These are phyloP conservation scores for Triplophysa yarkandensis DNA, from an alignment of 2,797 vertebrate genomes.

Conservation along the genomic window DNA sequence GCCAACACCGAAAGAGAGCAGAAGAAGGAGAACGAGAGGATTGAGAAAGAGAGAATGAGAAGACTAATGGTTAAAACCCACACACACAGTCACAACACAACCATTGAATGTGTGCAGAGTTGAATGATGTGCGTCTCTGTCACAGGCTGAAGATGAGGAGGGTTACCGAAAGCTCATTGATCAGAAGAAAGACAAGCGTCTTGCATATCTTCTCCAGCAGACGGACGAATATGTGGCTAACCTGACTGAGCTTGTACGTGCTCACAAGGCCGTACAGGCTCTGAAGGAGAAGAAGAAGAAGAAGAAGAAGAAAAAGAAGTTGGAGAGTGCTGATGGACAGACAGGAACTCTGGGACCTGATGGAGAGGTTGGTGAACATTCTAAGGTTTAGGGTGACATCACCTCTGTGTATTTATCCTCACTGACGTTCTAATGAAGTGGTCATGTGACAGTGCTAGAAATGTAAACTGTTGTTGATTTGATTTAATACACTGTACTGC, in stretches of 20 bases:
- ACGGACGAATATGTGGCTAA: slow-evolving; percentile 95
- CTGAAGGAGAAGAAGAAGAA: slow-evolving; percentile 88
- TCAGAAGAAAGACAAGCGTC: slow-evolving; percentile 97
- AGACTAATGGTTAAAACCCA: slow-evolving; percentile 78
- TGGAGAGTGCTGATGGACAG: slow-evolving; percentile 80
- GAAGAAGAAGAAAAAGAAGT: slow-evolving; percentile 83
- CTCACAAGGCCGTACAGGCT: slow-evolving; percentile 86
- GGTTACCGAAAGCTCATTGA: slow-evolving; percentile 92
- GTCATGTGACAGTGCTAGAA: no score
- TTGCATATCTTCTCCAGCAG: slow-evolving; percentile 95
- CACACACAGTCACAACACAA: neutral
- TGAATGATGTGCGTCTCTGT: neutral
- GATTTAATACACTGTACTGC: no score
- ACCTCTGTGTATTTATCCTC: no score
- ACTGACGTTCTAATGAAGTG: no score
- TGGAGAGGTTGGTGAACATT: slow-evolving; percentile 75
- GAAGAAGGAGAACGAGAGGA: slow-evolving; percentile 88
- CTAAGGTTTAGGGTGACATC: no score
- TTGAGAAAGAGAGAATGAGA: slow-evolving; percentile 88
- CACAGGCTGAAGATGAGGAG: slow-evolving; percentile 85
- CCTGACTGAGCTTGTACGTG: slow-evolving; percentile 86
- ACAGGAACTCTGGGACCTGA: slow-evolving; percentile 80
- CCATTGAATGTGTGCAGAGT: neutral
- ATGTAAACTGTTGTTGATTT: no score
- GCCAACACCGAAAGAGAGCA: slow-evolving; percentile 88